Evolutionary conservation across 1,140 invertebrate species (phyloP).

Genomic region (Drosophila elegans): DNA sequence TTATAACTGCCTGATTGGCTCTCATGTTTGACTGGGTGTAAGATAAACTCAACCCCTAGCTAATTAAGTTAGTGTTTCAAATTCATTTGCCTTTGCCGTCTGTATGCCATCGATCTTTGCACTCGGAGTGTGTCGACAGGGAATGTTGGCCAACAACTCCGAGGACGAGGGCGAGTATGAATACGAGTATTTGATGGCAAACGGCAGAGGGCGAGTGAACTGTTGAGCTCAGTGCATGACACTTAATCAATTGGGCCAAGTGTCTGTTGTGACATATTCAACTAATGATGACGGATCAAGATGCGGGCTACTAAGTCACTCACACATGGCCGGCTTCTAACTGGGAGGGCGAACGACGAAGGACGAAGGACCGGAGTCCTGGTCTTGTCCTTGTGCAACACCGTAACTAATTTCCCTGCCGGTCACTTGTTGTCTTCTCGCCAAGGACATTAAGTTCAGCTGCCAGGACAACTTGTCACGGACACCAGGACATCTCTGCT

Average conservation of each 20-base stretch:
- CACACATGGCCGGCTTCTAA: slow-evolving; percentile 24
- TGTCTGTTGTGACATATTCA: slow-evolving; percentile 61
- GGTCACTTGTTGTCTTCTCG: slow-evolving; percentile 36
- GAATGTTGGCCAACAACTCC: slow-evolving; percentile 14
- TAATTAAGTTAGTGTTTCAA: slow-evolving; percentile 39
- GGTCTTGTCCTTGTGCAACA: slow-evolving; percentile 43
- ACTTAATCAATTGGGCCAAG: slow-evolving; percentile 64
- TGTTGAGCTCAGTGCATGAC: slow-evolving; percentile 48
- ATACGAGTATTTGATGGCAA: slow-evolving; percentile 6
- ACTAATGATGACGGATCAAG: slow-evolving; percentile 63
- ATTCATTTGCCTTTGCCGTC: slow-evolving; percentile 16
- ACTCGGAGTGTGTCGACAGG: slow-evolving; percentile 7
- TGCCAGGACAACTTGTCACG: slow-evolving; percentile 34
- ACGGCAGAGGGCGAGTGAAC: slow-evolving; percentile 26
- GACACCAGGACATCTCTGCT: slow-evolving; percentile 13
- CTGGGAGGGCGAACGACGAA: neutral
- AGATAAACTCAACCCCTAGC: slow-evolving; percentile 9
- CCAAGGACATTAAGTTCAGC: slow-evolving; percentile 21
- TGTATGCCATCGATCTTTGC: slow-evolving; percentile 27
- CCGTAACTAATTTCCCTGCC: slow-evolving; percentile 59
- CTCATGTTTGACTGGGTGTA: slow-evolving; percentile 9
- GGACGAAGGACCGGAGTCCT: slow-evolving; percentile 10
- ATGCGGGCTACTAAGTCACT: slow-evolving; percentile 44
- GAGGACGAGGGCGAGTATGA: neutral
- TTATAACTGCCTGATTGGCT: slow-evolving; percentile 4